phyloP scores from a whole-genome alignment of 2,888 invertebrate genomes.

The Ormyrus pomaceus region DNA sequence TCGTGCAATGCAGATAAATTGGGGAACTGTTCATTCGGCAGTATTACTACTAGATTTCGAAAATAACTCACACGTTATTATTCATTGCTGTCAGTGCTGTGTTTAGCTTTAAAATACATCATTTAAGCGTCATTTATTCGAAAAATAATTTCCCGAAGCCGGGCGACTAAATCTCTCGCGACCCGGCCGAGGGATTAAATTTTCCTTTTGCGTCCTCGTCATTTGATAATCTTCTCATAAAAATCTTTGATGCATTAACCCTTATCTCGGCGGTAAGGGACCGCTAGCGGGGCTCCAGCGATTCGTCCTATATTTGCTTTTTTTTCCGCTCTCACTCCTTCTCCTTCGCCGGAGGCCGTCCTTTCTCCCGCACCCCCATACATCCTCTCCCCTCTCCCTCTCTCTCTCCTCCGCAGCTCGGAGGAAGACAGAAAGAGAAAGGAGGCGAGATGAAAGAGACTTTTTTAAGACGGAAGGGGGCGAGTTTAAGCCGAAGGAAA shows the following conservation, averaged over 20 bases:
- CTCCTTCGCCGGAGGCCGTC: not conserved
- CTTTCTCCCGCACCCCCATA: slow-evolving; percentile 4
- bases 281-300: not conserved
- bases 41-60: too few species aligned
- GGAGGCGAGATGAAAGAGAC: not conserved
- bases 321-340: not conserved
- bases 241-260: slow-evolving; percentile 52
- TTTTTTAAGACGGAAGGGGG: slow-evolving; percentile 2
- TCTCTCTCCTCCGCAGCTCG: slow-evolving; percentile 13
- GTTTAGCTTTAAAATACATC: not conserved
- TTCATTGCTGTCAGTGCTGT: too few species aligned
- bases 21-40: too few species aligned
- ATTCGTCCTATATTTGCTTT: slow-evolving; percentile 32
- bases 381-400: not conserved
- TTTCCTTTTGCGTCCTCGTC: slow-evolving; percentile 32
- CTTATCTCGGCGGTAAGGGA: slow-evolving; percentile 36
- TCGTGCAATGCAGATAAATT: too few species aligned
- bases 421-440: not conserved
- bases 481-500: slow-evolving; percentile 3
- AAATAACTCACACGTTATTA: too few species aligned
- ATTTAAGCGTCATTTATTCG: slow-evolving; percentile 1
- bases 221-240: slow-evolving; percentile 51
- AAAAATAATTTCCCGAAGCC: slow-evolving; percentile 16
- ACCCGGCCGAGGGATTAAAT: slow-evolving; percentile 11
- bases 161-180: slow-evolving; percentile 4